phyloP scores from a whole-genome alignment of 2,888 invertebrate species.

The Rhogogaster chlorosoma region DNA sequence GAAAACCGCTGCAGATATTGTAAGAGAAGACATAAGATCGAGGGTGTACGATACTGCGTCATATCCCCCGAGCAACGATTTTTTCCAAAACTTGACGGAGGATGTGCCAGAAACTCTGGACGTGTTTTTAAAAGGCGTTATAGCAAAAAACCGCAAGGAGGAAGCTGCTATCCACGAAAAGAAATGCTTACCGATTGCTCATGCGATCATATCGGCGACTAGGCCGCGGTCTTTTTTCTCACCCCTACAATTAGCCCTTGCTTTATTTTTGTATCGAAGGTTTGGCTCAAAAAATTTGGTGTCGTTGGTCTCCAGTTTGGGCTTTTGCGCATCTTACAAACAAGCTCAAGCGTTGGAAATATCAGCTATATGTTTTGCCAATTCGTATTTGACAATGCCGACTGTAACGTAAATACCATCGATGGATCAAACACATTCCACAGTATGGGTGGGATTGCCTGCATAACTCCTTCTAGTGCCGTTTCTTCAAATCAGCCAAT shows the following conservation, averaged over 20 bases:
- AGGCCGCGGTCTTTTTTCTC: slow-evolving; percentile 46
- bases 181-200: neutral
- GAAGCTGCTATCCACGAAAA: neutral
- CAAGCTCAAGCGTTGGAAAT: slow-evolving; percentile 28
- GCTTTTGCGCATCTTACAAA: slow-evolving; percentile 21
- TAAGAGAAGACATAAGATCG: slow-evolving; percentile 27
- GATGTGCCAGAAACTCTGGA: slow-evolving; percentile 7
- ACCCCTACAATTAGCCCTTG: slow-evolving; percentile 21
- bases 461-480: slow-evolving; percentile 31
- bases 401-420: slow-evolving; percentile 34
- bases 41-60: slow-evolving; percentile 2
- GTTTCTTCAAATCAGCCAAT: neutral
- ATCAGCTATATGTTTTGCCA: slow-evolving; percentile 3
- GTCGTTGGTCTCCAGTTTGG: neutral
- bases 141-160: slow-evolving; percentile 7
- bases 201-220: slow-evolving; percentile 11
- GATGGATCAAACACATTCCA: slow-evolving; percentile 46
- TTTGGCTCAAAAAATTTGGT: slow-evolving; percentile 29
- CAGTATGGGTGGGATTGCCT: slow-evolving; percentile 32
- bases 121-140: slow-evolving; percentile 22
- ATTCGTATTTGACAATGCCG: slow-evolving; percentile 50
- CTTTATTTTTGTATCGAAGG: slow-evolving; percentile 25
- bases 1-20: slow-evolving; percentile 17
- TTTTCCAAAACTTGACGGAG: neutral
- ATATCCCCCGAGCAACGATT: slow-evolving; percentile 9